Base-by-base conservation (phyloP, 2,113 vertebrate species). In the Terrapene triunguis region DNA sequence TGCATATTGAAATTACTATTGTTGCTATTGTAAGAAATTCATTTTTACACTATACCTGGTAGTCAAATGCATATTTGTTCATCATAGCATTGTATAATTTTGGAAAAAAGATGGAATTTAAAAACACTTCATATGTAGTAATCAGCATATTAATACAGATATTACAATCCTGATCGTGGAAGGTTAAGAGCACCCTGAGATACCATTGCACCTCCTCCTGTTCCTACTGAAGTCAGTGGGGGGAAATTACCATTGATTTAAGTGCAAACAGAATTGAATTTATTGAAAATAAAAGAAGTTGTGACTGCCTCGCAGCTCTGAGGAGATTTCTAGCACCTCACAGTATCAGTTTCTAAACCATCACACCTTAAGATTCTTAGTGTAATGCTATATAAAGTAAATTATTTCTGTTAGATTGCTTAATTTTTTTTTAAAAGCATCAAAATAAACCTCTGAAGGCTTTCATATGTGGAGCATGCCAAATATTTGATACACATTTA, bases 401-500 rank as follows among this genome's bases (percentile, higher is more conserved):
- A 81, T 97, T 93, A 10, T 92, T 95, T 92, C 88, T 87, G 25
- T 94, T 96, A 88, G 83, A 87, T 59, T 95, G 32, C 4, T 96
- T 96, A 86, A 94, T 98, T 96, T 92, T 86, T 25, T 48, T 44
- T 88, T 11, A 88, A 88, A 92, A 95, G 6, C 19, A 85, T 5
- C 38, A 82, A 97, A 94, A 88, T 81, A 95, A 94, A 89, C 53
- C 76, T 97, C 82, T 93, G 86, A 95, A 96, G 51, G 42, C 47
- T 96, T 97, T 96, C 79, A 91, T 85, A 21, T 85, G 53, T 80
- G 82, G 88, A 92, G 10, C 82, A 91, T 89, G 69, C 32, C 87
- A 97, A 97, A 96, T 51, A 94, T 97, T 96, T 97, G 57, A 98
- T 97, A 96, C 38, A 54, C 10, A 84, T 94, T 95, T 97, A 96